Evolutionary conservation across 2,888 invertebrate species (phyloP).

Genomic region (Eupithecia inturbata): DNA sequence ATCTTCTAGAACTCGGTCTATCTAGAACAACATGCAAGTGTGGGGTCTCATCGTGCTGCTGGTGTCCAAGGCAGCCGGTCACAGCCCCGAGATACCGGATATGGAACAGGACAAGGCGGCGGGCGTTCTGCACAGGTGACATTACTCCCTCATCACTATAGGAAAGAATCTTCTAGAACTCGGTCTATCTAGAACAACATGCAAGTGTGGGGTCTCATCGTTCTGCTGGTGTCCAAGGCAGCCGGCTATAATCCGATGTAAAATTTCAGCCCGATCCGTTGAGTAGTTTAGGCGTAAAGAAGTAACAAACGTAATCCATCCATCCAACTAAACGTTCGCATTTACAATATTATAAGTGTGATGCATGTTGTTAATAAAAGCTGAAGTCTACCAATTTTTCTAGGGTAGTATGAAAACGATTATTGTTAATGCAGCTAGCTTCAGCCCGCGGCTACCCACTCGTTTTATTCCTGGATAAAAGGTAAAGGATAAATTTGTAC

Average conservation of each 20-base stretch:
- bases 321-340: too few relatives aligned
- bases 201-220: slow-evolving; percentile 91
- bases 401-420: too few relatives aligned
- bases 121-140: slow-evolving; percentile 90
- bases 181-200: slow-evolving; percentile 91
- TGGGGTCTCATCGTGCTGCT: slow-evolving; percentile 86
- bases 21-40: slow-evolving; percentile 96
- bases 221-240: slow-evolving; percentile 95
- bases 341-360: too few relatives aligned
- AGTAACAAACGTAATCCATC: too few relatives aligned
- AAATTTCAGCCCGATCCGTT: too few relatives aligned
- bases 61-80: slow-evolving; percentile 96
- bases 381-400: not conserved
- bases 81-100: slow-evolving; percentile 89
- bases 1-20: not conserved
- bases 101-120: slow-evolving; percentile 94
- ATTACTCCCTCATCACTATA: not conserved
- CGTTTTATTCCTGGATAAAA: not conserved
- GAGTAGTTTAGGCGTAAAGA: not conserved
- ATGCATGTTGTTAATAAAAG: not conserved
- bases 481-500: not conserved
- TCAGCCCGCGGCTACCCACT: not conserved
- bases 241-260: slow-evolving; percentile 88
- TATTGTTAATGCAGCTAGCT: not conserved
- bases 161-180: not conserved